Percentiles rank a stretch among this genome's conserved stretches.
phyloP scores from a whole-genome alignment of 2,888 invertebrate species.

The Palloptera scutellata region DNA sequence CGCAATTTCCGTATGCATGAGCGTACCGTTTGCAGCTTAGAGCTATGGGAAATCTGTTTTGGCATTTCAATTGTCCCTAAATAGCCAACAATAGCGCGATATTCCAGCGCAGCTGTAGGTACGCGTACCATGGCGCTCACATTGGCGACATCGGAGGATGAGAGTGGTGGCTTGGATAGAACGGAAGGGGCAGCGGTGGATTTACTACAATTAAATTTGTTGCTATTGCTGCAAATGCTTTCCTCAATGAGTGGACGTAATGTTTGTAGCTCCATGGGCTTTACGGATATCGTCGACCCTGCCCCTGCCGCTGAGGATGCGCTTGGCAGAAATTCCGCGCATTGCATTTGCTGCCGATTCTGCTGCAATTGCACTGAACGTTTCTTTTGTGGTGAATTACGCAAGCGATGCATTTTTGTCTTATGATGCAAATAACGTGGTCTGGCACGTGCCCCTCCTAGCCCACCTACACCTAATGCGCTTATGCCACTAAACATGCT shows the following conservation, averaged over 20 bases:
- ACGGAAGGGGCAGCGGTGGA: conserved; percentile 39
- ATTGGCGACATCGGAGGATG: conserved; percentile 62
- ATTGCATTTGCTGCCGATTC: conserved; percentile 27
- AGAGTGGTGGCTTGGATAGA: conserved; percentile 46
- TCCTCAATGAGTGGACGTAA: conserved; percentile 59
- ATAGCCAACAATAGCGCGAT: conserved; percentile 90
- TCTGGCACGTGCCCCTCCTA: conserved; percentile 49
- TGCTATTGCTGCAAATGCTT: neutral
- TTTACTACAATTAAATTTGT: conserved; percentile 23
- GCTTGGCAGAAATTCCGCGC: conserved; percentile 30
- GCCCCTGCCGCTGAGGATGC: neutral
- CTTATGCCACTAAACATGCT: conserved; percentile 36
- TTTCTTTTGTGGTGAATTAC: conserved; percentile 69
- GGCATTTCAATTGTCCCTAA: conserved; percentile 97
- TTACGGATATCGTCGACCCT: conserved; percentile 13
- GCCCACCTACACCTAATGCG: conserved; percentile 27
- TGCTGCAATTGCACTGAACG: conserved; percentile 37
- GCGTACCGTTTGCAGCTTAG: conserved; percentile 79
- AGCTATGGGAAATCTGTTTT: conserved; percentile 77
- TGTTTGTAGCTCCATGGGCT: conserved; percentile 38
- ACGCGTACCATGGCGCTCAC: conserved; percentile 64
- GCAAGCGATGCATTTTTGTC: conserved; percentile 66
- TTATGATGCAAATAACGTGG: conserved; percentile 67
- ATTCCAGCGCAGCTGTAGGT: conserved; percentile 70
- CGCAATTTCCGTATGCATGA: conserved; percentile 88